These are phyloP conservation scores for Bubo blakistoni DNA, from an alignment of 2,113 vertebrate genomes.

Conservation along the genomic window DNA sequence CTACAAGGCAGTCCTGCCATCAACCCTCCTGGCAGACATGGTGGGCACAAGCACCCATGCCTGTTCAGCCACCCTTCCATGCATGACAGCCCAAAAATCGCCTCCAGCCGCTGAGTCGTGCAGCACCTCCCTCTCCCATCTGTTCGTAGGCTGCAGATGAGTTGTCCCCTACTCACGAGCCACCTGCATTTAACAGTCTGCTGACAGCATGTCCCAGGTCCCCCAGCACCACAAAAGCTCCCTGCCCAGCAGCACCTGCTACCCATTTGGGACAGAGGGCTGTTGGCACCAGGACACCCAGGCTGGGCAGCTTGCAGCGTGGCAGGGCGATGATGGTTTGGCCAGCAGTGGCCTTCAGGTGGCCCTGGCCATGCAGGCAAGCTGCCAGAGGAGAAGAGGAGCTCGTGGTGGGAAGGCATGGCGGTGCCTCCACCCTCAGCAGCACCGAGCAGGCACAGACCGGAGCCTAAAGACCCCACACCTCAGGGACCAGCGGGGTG, in stretches of 20 bases:
- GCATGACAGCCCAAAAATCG: neutral
- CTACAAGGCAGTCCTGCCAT: neutral
- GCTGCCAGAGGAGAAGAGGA: neutral
- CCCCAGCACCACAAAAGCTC: neutral
- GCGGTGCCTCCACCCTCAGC: rapidly evolving
- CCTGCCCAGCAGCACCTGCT: neutral
- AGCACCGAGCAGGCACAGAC: rapidly evolving
- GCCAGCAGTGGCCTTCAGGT: neutral
- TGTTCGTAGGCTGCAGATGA: neutral
- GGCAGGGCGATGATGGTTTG: neutral
- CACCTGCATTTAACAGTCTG: neutral
- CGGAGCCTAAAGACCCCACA: neutral
- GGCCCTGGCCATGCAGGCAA: neutral
- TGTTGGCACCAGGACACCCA: neutral
- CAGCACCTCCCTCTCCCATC: neutral
- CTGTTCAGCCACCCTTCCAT: neutral
- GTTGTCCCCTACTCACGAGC: neutral
- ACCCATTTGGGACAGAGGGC: neutral
- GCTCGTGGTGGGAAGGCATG: rapidly evolving
- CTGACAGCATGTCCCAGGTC: neutral
- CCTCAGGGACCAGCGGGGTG: neutral
- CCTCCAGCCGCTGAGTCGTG: neutral
- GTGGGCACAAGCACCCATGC: rapidly evolving
- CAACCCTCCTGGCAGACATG: neutral
- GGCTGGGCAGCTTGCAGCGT: rapidly evolving